A percentile compares a stretch with the other conserved stretches of the same genome.
These are phyloP conservation scores for Brachionus sp. DNA, from an alignment of 1,140 invertebrate species.

Conservation along the genomic window DNA sequence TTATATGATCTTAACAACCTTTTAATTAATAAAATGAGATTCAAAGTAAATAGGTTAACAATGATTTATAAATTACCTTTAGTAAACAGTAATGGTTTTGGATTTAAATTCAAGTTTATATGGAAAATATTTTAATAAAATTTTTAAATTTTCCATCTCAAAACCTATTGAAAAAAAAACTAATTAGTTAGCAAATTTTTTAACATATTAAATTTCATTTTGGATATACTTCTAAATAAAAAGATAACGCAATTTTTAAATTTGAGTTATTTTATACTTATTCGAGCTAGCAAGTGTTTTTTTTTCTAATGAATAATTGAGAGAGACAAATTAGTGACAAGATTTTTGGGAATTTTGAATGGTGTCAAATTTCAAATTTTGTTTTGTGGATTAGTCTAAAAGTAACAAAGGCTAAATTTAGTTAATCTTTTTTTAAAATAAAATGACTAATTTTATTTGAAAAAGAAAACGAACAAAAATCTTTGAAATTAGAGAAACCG, in stretches of 20 bases:
- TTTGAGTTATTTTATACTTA: not conserved
- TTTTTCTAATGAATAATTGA: not conserved
- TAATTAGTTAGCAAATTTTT: not conserved
- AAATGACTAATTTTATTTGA: slow-evolving; percentile 3
- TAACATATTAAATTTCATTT: not conserved
- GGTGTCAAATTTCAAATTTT: not conserved
- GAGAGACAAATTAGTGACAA: not conserved
- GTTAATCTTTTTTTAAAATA: slow-evolving; percentile 8
- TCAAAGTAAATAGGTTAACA: not conserved
- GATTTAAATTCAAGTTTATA: not conserved
- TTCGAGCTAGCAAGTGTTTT: not conserved
- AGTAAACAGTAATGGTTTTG: not conserved
- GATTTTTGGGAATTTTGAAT: not conserved
- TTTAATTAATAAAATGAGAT: not conserved
- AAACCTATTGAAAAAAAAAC: not conserved
- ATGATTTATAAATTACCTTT: too few species aligned
- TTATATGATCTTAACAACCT: not conserved
- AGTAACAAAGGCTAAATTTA: not conserved
- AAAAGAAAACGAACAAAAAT: not conserved
- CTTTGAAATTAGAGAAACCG: slow-evolving; percentile 33
- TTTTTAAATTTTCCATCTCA: not conserved
- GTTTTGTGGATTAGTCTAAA: not conserved
- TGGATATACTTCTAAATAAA: not conserved
- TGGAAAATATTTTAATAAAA: not conserved
- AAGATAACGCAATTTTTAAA: too few species aligned